Base-by-base conservation (phyloP, 1,140 invertebrate genomes). In the Lethrus apterus region DNA sequence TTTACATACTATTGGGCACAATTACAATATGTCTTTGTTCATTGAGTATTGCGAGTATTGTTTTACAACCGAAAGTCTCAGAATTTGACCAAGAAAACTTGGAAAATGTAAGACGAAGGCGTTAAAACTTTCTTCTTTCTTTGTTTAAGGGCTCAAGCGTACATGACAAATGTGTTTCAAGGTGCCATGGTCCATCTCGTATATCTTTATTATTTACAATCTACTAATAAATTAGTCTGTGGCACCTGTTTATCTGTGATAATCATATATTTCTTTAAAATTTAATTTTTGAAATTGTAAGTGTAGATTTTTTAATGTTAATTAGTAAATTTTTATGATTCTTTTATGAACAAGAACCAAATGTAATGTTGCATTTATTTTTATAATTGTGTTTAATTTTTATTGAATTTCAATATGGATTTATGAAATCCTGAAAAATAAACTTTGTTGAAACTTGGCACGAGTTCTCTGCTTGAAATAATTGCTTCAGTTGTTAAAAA, bases 1-100 rank as follows among this genome's bases (percentile, higher is more conserved):
- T 73, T 7, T 83, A 81, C 56, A 77, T 81, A 48, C 50, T 71
- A 1, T 54, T 78, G 11, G 76, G 72, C 3, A 50, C 75, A 2
- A 63, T 76, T 44, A 74, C 70, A 1, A 60, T 71, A 14, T 75
- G 71, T 46, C 56, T 80, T 10, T 80, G 77, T 62, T 77, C 72
- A 31, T 68, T 78, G 31, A 70, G 71, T 26, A 59, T 77, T 32
- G 71, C 70, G 18, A 73, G 72, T 41, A 65, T 76, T 21, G 60
- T 67, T 8, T 72, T 74, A 17, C 40, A 42, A 26, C 40, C 40
- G 24, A 42, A 42, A 26, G 29, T 42, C 18, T 26, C 40, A 4
- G 40, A 24, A 26, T 42, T 42, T 21, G 40, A 42, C 14, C 10
- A 19, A 9, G 40, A 42, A 29, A 23, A 19, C 2, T 10, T 8